Evolutionary conservation across 2,888 invertebrate species (phyloP), one percentile per base, ranked within the genome.

Genomic region (Oeneis ivallda): DNA sequence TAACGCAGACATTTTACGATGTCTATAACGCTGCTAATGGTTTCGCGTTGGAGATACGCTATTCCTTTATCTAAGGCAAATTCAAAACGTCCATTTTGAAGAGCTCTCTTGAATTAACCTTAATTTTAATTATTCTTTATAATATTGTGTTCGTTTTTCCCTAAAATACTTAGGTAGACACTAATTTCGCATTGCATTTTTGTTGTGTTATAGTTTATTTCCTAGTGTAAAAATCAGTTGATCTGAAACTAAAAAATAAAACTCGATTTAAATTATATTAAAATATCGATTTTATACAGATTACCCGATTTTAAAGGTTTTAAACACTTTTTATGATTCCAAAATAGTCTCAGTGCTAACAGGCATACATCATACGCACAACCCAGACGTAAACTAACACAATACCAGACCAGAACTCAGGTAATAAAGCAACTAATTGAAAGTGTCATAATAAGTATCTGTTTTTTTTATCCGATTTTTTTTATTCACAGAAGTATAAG

Each of bases 191-290:
- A 26, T 17, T 56, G 6, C 26, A 45, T 58, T 58, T 58, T 47
- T 58, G 45, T 34, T 34, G 58, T 58, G 15, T 47, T 47, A 58
- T 45, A 57, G 43, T 39, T 26, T 57, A 8, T 57, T n/a, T 13
- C 9, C 13, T 26, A 5, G 17, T 26, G 4, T n/a, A 8, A 13
- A 11, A 39, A 15, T 9, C 9, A 26, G n/a, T 53, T 54, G 37
- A 54, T 54, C 17, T 32, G 32, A 45, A 34, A 32, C 45, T 58
- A 45, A 45, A 10, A 2, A 58, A 45, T 32, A 26, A 53, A 34
- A 34, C 17, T 39, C 54, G 11, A 6, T 39, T 17, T 17, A 50
- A 19, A 56, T 26, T 26, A 5, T 26, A 9, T 26, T 26, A 15
- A 32, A 32, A 37, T 53, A 15, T 19, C 39, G 41, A 41, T 19